Evolutionary conservation across 2,797 vertebrate species (phyloP), one percentile per base, ranked within the genome.

Genomic region (Anableps anableps): DNA sequence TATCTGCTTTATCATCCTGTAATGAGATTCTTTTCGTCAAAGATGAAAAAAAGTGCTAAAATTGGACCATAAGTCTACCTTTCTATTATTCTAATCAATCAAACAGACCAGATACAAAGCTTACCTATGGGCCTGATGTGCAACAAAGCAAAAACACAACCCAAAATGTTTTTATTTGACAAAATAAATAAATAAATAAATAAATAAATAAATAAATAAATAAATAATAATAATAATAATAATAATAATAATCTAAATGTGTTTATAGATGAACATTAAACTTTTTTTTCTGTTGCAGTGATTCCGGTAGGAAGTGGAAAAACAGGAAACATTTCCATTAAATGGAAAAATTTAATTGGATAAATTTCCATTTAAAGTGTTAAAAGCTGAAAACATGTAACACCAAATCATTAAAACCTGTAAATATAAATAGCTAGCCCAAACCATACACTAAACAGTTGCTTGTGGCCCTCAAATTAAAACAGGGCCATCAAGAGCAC

Each of bases 1-100:
- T 83, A 83, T 83, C 80, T 89, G 4, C 23, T 71, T 80, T 85
- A 91, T 94, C 62, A 85, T 74, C 77, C 84, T 90, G 76, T 90
- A 87, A 92, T 93, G 89, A 91, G 53, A 89, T 82, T 76, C 38
- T 34, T 83, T 50, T 70, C 78, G 80, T 93, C 58, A 68, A 82
- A 85, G 83, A 89, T 71, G 82, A 85, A 78, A 80, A 43, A 41
- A 43, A 64, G 23, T 26, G 17, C 23, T n/a, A n/a, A 43, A 70
- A 43, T 21, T 45, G 29, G 11, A 29, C 14, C 13, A 45, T n/a
- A 70, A 7, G 38, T 16, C 26, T 16, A 8, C 5, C 13, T 45
- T 45, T 45, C 38, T 45, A n/a, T 71, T 8, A 43, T 45, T 45
- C 41, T 17, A 45, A 43, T 16, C 0, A 26, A 43, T 43, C 38